Evolutionary conservation across 2,888 invertebrate genomes (phyloP), one percentile per base, ranked within the genome.

Genomic region (Allophyes oxyacanthae): DNA sequence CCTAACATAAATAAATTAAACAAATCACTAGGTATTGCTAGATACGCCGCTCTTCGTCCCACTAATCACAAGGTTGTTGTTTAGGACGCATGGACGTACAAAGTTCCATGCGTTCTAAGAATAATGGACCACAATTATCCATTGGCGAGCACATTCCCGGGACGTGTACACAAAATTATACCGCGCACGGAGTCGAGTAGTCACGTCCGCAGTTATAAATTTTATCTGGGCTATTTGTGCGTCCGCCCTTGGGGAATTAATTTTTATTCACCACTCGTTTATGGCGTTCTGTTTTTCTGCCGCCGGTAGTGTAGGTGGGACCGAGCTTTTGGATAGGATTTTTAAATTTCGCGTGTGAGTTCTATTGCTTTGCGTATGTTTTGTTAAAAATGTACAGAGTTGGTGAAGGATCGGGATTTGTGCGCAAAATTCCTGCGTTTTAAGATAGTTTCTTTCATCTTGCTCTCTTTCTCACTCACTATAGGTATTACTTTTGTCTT

Each of bases 51-150:
- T n/a, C 11, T 40, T 14, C 20, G 36, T 36, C 48, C 10, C 30
- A 33, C n/a, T n/a, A n/a, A n/a, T n/a, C n/a, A 40, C 43, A 57
- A 52, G 10, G 33, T 65, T 42, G 40, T 50, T n/a, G n/a, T n/a
- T n/a, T n/a, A n/a, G n/a, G n/a, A n/a, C n/a, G n/a, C n/a, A n/a
- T n/a, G n/a, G n/a, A n/a, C n/a, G n/a, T n/a, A n/a, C n/a, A n/a
- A n/a, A 33, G 34, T 25, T 45, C 55, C 56, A 62, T 64, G 52
- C 64, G 62, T 64, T 55, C 65, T 65, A 69, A 74, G 80, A 81
- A 78, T 83, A 87, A 87, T 84, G 79, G 75, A 76, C 83, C 81
- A 77, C 86, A 86, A 88, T 87, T 85, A 86, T 83, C 84, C 81
- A 82, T 86, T 85, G 79, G 81, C 33, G 62, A 68, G 63, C 82